phyloP scores from a whole-genome alignment of 2,888 invertebrate species.

The Loripinus fragilis region DNA sequence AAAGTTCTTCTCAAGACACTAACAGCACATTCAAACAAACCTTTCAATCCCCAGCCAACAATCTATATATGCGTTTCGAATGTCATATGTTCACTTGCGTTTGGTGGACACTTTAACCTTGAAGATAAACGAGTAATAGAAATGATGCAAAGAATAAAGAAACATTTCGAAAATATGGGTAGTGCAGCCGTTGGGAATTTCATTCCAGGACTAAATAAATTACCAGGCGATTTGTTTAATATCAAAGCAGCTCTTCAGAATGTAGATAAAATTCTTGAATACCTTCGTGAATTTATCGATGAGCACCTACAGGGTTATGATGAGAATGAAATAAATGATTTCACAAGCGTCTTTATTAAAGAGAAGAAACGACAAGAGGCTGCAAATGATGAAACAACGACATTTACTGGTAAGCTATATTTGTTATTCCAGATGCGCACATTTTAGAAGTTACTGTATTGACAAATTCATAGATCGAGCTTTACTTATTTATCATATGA shows the following conservation, averaged over 20 bases:
- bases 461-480: too few species aligned
- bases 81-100: slow-evolving; percentile 30
- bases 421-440: too few species aligned
- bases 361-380: background rate
- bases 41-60: slow-evolving; percentile 21
- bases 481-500: too few species aligned
- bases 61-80: background rate
- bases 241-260: slow-evolving; percentile 23
- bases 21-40: background rate
- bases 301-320: slow-evolving; percentile 39
- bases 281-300: slow-evolving; percentile 17
- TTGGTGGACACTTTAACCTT: slow-evolving; percentile 33
- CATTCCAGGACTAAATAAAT: slow-evolving; percentile 19
- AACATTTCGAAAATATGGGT: slow-evolving; percentile 7
- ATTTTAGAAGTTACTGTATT: too few species aligned
- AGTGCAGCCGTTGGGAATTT: slow-evolving; percentile 4
- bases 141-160: slow-evolving; percentile 5
- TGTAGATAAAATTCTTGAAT: slow-evolving; percentile 24
- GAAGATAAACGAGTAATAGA: slow-evolving; percentile 28
- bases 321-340: slow-evolving; percentile 42
- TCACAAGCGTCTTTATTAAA: slow-evolving; percentile 49
- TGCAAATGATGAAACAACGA: background rate
- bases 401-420: background rate
- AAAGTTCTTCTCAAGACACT: background rate
- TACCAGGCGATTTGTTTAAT: slow-evolving; percentile 40